Percentiles rank a stretch among this genome's conserved stretches.
Conservation (phyloP, 2,113 vertebrate species). For the Mastomys natalensis region DNA sequence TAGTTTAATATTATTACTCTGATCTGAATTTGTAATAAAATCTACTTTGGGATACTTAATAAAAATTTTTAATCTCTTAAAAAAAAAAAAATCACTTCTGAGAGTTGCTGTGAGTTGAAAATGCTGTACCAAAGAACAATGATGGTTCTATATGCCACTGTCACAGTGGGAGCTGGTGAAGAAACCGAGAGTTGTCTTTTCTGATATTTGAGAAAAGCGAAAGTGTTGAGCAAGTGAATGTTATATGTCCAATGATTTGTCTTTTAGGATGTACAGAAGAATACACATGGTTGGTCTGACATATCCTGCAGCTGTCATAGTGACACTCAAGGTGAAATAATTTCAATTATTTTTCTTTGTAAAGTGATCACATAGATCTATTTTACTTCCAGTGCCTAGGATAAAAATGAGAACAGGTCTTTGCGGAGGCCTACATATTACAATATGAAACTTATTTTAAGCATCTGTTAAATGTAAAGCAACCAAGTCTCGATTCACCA, state of each 20-base stretch:
- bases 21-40: no score
- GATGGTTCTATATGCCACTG: background rate
- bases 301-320: conserved; percentile 94
- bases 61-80: no score
- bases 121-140: background rate
- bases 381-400: background rate
- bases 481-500: background rate
- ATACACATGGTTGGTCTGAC: conserved; percentile 97
- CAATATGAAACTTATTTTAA: conserved; percentile 21
- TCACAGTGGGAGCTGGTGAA: background rate
- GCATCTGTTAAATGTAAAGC: background rate
- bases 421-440: background rate
- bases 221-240: conserved; percentile 50
- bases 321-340: conserved; percentile 94
- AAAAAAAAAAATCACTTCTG: no score
- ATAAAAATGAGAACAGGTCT: conserved; percentile 9
- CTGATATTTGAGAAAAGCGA: conserved; percentile 33
- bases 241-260: conserved; percentile 55
- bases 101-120: background rate
- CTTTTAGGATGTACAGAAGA: conserved; percentile 97
- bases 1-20: no score
- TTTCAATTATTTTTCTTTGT: conserved; percentile 71
- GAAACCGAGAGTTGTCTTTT: background rate
- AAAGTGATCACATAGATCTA: background rate
- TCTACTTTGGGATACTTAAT: no score